Evolutionary conservation across 2,113 vertebrate species (phyloP), one percentile per base, ranked within the genome.

Genomic region (Laticauda colubrina): DNA sequence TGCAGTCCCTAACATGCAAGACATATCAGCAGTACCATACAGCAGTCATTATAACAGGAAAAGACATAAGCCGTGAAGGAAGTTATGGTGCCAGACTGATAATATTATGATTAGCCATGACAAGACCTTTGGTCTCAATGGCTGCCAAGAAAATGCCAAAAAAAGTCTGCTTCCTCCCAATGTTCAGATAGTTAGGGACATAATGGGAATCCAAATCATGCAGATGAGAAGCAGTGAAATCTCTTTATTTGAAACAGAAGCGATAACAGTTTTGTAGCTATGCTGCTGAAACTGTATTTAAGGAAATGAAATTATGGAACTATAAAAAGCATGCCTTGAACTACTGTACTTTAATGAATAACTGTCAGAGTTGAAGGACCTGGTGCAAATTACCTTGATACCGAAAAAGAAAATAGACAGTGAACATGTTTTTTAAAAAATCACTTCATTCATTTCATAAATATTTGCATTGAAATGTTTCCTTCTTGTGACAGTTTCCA

Each of bases 401-500:
- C 93, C 92, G 61, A 53, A 87, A 95, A 90, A 88, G 85, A 69
- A 90, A 91, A 48, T 94, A 69, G 92, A 91, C 93, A 89, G 23
- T 9, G 59, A 89, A 75, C 9, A 85, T 93, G 34, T 57, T 95
- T 69, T 94, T 85, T 59, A 94, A 92, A 92, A 61, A 56, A 54
- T 59, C 56, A 90, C 92, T 95, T 96, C 59, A 86, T 89, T 96
- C 95, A 95, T 92, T 89, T 96, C 91, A 92, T 88, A 94, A 96
- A 94, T 90, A 69, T 56, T 95, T 93, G 95, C 93, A 93, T 97
- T 96, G 93, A 96, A 96, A 92, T 4, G 48, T 90, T 85, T 45
- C 45, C 88, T 45, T 94, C 90, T 96, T 97, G 91, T 97, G 96
- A 96, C 95, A 95, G 93, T 94, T 95, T 8, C 5, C 88, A 43